Evolutionary conservation across 2,888 invertebrate species (phyloP), one percentile per base, ranked within the genome.

Genomic region (Acanthosepion pharaonis): DNA sequence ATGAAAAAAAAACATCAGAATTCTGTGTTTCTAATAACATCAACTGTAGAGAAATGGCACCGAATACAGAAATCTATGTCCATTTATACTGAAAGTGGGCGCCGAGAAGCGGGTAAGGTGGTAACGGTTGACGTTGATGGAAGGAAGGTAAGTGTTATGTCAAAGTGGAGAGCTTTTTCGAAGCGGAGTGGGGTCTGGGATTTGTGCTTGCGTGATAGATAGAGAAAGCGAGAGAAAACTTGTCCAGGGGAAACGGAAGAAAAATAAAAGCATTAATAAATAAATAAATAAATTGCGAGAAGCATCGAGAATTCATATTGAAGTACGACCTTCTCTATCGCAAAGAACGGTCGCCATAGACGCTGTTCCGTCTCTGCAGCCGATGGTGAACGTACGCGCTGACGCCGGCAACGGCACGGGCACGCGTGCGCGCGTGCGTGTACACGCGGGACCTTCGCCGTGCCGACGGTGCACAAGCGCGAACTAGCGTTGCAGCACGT

Each of bases 351-450:
- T 33, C n/a, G 78, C 78, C n/a, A 33, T 78, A n/a, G 78, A 78
- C 15, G n/a, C n/a, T 33, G 51, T 49, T 93, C 51, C 93, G 51
- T 53, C 93, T 93, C n/a, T 42, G 92, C 92, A n/a, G 92, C 28
- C 93, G 78, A 9, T 11, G n/a, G 93, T 93, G 93, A 49, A 93
- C 93, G 53, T 53, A 33, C 93, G 93, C 93, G 49, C 93, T 3
- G 51, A n/a, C 93, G n/a, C n/a, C 53, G 93, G 20, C 49, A 48
- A 53, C 51, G 93, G 93, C 53, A 53, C 28, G 93, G 93, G 53
- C 93, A n/a, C 53, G 93, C 93, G 92, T 49, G 48, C 92, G 92
- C 92, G 42, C 92, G 5, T 93, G 93, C 93, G 20, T n/a, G 93
- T 93, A 53, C 49, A 93, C 93, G 51, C 51, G 93, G 33, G 93